phyloP scores from a whole-genome alignment of 2,797 vertebrate genomes.

The Heterohyrax brucei region DNA sequence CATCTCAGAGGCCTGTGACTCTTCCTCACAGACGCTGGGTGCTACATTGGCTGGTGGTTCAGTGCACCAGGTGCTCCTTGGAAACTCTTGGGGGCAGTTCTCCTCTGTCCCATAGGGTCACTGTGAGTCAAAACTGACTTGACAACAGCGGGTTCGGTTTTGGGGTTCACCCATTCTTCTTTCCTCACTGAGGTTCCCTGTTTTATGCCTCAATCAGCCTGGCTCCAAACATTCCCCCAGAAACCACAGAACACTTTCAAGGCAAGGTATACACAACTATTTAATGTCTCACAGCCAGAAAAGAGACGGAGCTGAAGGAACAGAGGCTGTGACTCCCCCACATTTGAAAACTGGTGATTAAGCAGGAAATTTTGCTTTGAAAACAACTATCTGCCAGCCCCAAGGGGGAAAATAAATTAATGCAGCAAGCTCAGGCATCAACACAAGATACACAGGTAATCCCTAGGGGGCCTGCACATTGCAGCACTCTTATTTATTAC shows the following conservation, averaged over 20 bases:
- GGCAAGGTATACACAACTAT: not conserved
- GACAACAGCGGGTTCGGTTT: no score
- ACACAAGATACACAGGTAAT: not conserved
- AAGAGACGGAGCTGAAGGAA: not conserved
- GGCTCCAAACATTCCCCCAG: not conserved
- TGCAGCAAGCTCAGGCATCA: slow-evolving; percentile 44
- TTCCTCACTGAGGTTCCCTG: not conserved
- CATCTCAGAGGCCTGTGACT: not conserved
- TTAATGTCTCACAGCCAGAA: slow-evolving; percentile 40
- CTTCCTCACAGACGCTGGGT: not conserved
- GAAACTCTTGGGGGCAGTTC: no score
- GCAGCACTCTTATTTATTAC: not conserved
- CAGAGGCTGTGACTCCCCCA: not conserved
- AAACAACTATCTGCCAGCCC: slow-evolving; percentile 69
- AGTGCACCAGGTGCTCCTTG: no score
- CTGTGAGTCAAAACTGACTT: no score
- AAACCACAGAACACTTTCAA: not conserved
- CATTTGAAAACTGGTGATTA: slow-evolving; percentile 16
- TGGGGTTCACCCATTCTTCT: not conserved
- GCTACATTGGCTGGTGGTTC: not conserved
- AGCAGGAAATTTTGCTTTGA: slow-evolving; percentile 69
- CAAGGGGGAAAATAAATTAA: slow-evolving; percentile 34
- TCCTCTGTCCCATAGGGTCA: no score
- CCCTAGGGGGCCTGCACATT: not conserved
- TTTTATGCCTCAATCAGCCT: not conserved